phyloP scores from a whole-genome alignment of 2,797 vertebrate genomes.

The Emys orbicularis region DNA sequence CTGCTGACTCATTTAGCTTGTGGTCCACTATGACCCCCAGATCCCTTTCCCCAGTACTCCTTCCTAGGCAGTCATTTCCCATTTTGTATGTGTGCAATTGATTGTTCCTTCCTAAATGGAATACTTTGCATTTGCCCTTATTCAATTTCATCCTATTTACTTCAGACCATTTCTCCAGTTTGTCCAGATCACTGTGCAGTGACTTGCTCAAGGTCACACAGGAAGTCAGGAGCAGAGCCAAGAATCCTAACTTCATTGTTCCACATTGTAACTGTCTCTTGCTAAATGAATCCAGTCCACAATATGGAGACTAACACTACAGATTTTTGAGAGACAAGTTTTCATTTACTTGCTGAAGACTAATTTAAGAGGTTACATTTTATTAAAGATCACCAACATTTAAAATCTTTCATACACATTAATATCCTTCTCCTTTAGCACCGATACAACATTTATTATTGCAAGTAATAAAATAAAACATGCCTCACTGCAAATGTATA shows the following conservation, averaged over 20 bases:
- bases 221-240: neutral
- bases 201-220: neutral
- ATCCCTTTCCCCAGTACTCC: too few species aligned
- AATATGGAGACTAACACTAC: neutral
- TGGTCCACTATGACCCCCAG: too few species aligned
- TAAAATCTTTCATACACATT: neutral
- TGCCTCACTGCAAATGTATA: rapidly evolving
- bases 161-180: too few species aligned
- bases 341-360: neutral
- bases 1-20: too few species aligned
- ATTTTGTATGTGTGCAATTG: too few species aligned
- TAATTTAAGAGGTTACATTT: neutral
- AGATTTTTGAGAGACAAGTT: too few species aligned
- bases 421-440: neutral
- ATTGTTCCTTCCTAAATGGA: too few species aligned
- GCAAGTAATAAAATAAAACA: neutral
- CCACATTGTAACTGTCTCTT: neutral
- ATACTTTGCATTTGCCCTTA: too few species aligned
- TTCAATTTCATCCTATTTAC: too few species aligned
- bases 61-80: too few species aligned
- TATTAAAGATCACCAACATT: neutral
- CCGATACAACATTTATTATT: neutral
- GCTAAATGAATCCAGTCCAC: neutral
- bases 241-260: neutral
- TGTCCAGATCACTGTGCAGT: too few species aligned